Percentiles rank a stretch among this genome's conserved stretches.
phyloP scores from a whole-genome alignment of 2,113 vertebrate species.

The Oryzias melastigma region DNA sequence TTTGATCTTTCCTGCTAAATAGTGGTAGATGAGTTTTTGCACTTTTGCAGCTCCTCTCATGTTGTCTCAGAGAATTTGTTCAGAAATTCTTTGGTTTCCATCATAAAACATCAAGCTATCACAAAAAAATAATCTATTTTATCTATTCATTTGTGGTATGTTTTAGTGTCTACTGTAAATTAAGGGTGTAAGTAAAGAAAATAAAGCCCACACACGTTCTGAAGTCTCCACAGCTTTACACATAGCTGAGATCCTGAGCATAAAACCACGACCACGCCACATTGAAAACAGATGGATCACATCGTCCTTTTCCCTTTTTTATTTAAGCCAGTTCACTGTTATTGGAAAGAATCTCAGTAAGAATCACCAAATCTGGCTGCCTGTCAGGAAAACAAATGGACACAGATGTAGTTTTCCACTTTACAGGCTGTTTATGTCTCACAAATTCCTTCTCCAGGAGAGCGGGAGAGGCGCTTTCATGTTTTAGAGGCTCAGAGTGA shows the following conservation, averaged over 20 bases:
- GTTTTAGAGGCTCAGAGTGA: constrained; percentile 74
- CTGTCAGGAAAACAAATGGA: constrained; percentile 75
- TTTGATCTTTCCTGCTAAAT: background rate
- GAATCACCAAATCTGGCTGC: constrained; percentile 75
- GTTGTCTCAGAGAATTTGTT: background rate
- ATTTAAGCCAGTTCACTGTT: constrained; percentile 57
- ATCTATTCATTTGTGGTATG: too few species aligned
- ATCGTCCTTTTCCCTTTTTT: constrained; percentile 39
- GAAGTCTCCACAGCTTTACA: constrained; percentile 41
- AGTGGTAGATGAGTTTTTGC: constrained; percentile 2
- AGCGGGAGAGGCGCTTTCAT: constrained; percentile 74
- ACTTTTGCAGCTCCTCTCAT: background rate
- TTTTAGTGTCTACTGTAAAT: constrained; percentile 2
- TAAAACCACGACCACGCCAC: constrained; percentile 51
- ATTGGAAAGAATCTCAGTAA: constrained; percentile 74
- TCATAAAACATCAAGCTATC: too few species aligned
- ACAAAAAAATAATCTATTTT: too few species aligned
- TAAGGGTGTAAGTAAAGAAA: constrained; percentile 43
- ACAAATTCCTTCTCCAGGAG: constrained; percentile 74
- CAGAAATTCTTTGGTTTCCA: too few species aligned
- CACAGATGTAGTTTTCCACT: constrained; percentile 81
- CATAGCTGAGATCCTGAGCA: constrained; percentile 40
- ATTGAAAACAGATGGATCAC: constrained; percentile 73
- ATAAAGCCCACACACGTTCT: constrained; percentile 34
- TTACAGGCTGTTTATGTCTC: constrained; percentile 82